These are phyloP conservation scores for Hylomyscus alleni DNA, from an alignment of 2,797 vertebrate genomes.

Conservation along the genomic window DNA sequence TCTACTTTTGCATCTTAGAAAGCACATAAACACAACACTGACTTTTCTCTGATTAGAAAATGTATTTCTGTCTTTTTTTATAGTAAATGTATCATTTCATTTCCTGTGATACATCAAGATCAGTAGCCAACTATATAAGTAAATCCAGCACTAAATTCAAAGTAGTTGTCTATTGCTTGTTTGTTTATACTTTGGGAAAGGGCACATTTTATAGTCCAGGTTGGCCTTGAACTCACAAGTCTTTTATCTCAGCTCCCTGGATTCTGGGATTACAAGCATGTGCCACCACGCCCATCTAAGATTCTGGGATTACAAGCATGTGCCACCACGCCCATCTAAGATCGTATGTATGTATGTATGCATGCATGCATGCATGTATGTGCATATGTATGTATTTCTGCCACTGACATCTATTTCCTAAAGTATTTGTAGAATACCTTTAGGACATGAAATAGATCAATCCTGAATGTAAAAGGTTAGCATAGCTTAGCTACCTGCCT, in stretches of 20 bases:
- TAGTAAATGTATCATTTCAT: conserved; percentile 10
- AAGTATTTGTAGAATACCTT: background rate
- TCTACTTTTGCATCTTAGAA: conserved; percentile 2
- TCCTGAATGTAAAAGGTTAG: background rate
- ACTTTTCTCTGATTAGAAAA: conserved; percentile 37
- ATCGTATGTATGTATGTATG: background rate
- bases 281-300: background rate
- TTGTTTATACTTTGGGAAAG: background rate
- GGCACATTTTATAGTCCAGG: background rate
- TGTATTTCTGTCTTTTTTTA: conserved; percentile 6
- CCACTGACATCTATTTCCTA: conserved; percentile 28
- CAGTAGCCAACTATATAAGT: background rate
- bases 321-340: background rate
- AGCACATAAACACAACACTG: background rate
- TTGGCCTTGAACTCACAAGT: background rate
- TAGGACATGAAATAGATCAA: background rate
- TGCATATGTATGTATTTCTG: background rate
- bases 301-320: background rate
- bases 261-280: background rate
- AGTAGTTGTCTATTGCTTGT: background rate
- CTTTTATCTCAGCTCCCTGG: background rate
- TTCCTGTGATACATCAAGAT: background rate
- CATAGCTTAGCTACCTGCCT: no score
- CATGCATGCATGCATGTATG: background rate
- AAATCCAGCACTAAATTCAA: conserved; percentile 35